Evolutionary conservation across 1,140 invertebrate genomes (phyloP).

Genomic region (Lutraria rhynchaena): DNA sequence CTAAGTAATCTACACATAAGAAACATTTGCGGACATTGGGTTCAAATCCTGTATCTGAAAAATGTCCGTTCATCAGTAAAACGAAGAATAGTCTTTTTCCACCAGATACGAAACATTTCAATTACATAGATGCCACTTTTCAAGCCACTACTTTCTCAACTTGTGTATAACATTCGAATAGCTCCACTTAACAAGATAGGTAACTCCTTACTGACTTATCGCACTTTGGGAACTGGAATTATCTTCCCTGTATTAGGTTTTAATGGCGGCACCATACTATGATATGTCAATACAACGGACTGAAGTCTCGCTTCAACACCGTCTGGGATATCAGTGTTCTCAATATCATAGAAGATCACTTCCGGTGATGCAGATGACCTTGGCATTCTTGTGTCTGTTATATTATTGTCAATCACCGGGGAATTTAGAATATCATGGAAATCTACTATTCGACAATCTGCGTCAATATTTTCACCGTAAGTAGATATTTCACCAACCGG

Average conservation of each 20-base stretch:
- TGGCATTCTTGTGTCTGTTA: slow-evolving; percentile 15
- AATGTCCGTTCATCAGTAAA: too few species aligned
- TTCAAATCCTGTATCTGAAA: too few species aligned
- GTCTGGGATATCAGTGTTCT: background rate
- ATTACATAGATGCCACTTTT: background rate
- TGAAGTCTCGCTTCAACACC: background rate
- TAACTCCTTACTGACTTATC: background rate
- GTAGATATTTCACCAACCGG: slow-evolving; percentile 35
- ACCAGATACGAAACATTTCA: background rate
- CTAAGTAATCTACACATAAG: too few species aligned
- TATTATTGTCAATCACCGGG: slow-evolving; percentile 19
- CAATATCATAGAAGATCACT: background rate
- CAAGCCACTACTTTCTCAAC: background rate
- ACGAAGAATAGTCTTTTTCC: background rate
- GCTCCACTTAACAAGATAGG: background rate
- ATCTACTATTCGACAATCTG: background rate
- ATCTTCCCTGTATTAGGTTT: slow-evolving; percentile 39
- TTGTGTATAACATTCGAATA: background rate
- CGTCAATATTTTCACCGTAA: background rate
- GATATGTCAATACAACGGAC: slow-evolving; percentile 18
- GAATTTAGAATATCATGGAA: slow-evolving; percentile 22
- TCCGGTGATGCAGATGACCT: background rate
- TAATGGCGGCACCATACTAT: slow-evolving; percentile 25
- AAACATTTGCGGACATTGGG: too few species aligned
- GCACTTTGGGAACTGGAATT: background rate